A percentile compares a stretch with the other conserved stretches of the same genome.
phyloP scores from a whole-genome alignment of 2,888 invertebrate genomes.

The Mylabris sibirica region DNA sequence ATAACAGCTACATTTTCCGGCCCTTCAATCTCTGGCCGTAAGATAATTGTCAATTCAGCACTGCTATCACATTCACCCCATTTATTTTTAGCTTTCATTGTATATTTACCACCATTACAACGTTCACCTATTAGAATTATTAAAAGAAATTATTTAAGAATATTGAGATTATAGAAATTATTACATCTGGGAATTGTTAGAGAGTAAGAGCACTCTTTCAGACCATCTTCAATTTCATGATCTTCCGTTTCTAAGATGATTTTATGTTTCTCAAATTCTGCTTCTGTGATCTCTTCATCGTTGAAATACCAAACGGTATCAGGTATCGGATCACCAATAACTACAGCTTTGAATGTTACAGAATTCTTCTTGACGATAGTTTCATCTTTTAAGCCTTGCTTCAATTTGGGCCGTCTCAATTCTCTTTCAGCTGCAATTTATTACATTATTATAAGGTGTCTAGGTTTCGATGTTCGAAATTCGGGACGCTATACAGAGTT shows the following conservation, averaged over 20 bases:
- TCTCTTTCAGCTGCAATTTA: slow-evolving; percentile 74
- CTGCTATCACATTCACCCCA: slow-evolving; percentile 78
- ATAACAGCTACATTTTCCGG: slow-evolving; percentile 76
- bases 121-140: slow-evolving; percentile 66
- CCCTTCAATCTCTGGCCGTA: slow-evolving; percentile 80
- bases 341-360: slow-evolving; percentile 73
- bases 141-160: background rate
- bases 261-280: slow-evolving; percentile 64
- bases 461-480: no score
- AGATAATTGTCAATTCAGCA: slow-evolving; percentile 78
- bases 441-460: background rate
- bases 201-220: slow-evolving; percentile 83
- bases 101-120: slow-evolving; percentile 84
- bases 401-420: slow-evolving; percentile 79
- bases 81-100: slow-evolving; percentile 80
- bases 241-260: slow-evolving; percentile 70
- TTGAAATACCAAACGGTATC: slow-evolving; percentile 86
- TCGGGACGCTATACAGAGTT: no score
- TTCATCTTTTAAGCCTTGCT: slow-evolving; percentile 71
- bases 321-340: slow-evolving; percentile 90
- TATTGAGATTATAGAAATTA: background rate
- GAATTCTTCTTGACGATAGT: slow-evolving; percentile 75
- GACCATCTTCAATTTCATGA: slow-evolving; percentile 75
- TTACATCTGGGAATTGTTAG: slow-evolving; percentile 77
- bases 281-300: slow-evolving; percentile 71